Evolutionary conservation across 2,888 invertebrate species (phyloP), one percentile per base, ranked within the genome.

Genomic region (Brachyopa scutellaris): DNA sequence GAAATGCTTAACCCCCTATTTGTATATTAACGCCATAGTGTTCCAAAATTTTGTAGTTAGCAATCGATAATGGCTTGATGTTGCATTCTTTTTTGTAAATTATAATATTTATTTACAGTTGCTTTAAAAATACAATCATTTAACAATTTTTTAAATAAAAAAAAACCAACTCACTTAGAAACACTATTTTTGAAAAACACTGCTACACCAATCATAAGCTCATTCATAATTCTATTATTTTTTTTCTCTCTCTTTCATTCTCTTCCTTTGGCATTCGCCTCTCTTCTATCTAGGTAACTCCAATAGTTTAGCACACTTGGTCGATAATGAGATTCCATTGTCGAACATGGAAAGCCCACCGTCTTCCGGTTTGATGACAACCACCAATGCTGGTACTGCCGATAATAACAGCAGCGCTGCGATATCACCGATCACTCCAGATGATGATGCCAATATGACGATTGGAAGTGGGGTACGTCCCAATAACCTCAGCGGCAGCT

Each of bases 251-350:
- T 31, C 31, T 64, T 38, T 33, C 61, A 23, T 23, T 51, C 17
- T 59, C 66, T 55, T 57, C 47, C 59, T 15, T 26, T 51, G 57
- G 26, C 67, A 23, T 55, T 62, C 42, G 70, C 51, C 40, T 49
- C 5, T 31, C 2, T 29, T 31, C 19, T 36, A 85, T 86, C 15
- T 92, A 94, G 94, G 93, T 90, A 93, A 93, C 88, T 92, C 93
- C 85, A 93, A 93, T 90, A 94, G 93, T 88, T 91, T 93, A 88
- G 93, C 93, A 69, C 93, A 93, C 87, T 90, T 94, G 86, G 93
- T 94, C 84, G 92, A 92, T 85, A 94, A 93, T 87, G 94, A 94
- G 90, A 92, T 93, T 84, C 93, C 93, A 55, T 87, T 93, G 86
- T 93, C 93, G 62, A 91, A 89, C 53, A 88, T 90, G 88, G 89